A percentile compares a stretch with the other conserved stretches of the same genome.
Evolutionary conservation across 2,797 vertebrate genomes (phyloP).

Genomic region (Mycteria americana): DNA sequence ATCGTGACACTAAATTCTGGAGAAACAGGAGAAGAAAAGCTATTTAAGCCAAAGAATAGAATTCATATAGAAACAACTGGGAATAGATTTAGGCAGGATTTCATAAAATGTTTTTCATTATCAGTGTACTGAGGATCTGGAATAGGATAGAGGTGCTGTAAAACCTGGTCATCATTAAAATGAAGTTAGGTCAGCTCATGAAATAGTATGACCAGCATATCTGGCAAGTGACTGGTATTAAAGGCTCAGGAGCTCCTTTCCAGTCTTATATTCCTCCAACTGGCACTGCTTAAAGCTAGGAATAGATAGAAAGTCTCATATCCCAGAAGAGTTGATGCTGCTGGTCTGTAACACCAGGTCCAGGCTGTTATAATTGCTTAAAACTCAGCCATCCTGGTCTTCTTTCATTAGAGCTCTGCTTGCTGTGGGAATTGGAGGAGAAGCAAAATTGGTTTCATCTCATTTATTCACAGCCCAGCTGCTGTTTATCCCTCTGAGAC

Average conservation of each 20-base stretch:
- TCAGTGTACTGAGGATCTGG: background rate
- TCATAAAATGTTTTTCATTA: background rate
- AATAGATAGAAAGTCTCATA: background rate
- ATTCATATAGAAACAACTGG: background rate
- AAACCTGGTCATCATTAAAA: background rate
- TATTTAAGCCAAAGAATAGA: background rate
- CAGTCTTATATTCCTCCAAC: background rate
- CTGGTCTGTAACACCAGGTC: background rate
- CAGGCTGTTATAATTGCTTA: background rate
- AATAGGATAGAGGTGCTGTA: background rate
- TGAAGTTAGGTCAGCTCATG: background rate
- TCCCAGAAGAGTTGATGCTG: background rate
- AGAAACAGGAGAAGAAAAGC: background rate
- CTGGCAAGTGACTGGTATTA: background rate
- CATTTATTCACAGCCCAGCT: background rate
- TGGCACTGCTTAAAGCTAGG: background rate
- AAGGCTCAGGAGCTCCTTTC: background rate
- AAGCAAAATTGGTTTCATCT: background rate
- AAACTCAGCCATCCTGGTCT: background rate
- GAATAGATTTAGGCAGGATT: background rate
- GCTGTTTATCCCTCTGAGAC: background rate
- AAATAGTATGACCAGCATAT: background rate
- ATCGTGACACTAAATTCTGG: background rate
- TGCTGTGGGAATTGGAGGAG: background rate
- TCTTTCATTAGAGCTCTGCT: background rate